Conservation (phyloP, 2,797 vertebrate species). For the Labroides dimidiatus region DNA sequence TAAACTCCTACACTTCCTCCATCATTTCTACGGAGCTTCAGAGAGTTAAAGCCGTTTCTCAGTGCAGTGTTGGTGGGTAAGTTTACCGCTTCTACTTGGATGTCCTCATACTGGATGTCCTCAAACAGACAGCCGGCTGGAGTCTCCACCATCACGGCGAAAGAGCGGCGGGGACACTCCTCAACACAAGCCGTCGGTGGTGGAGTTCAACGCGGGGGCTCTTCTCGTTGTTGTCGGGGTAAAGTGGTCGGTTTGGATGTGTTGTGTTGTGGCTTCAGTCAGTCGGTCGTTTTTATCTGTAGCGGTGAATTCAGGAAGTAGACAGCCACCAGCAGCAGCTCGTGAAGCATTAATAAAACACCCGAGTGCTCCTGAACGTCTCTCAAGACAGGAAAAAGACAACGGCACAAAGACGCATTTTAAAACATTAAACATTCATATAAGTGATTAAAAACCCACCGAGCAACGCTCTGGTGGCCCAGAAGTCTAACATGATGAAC, state of each 20-base stretch:
- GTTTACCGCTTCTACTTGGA: conserved; percentile 94
- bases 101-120: conserved; percentile 94
- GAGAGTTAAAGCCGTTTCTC: neutral
- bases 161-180: conserved; percentile 10
- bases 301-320: conserved; percentile 66
- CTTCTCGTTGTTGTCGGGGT: neutral
- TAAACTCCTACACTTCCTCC: neutral
- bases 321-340: conserved; percentile 3
- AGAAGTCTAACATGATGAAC: neutral
- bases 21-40: neutral
- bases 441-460: fast-evolving
- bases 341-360: neutral
- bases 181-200: neutral
- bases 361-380: conserved; percentile 27
- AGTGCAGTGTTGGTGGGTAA: neutral
- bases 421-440: neutral
- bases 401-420: fast-evolving
- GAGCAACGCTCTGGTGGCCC: neutral
- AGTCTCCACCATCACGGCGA: conserved; percentile 88
- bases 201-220: neutral
- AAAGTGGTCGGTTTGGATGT: neutral
- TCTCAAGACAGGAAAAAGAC: neutral
- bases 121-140: conserved; percentile 91
- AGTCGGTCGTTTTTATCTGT: conserved; percentile 37
- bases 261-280: neutral